These are phyloP conservation scores for Clepsis dumicolana DNA, from an alignment of 2,888 invertebrate species.

Conservation along the genomic window DNA sequence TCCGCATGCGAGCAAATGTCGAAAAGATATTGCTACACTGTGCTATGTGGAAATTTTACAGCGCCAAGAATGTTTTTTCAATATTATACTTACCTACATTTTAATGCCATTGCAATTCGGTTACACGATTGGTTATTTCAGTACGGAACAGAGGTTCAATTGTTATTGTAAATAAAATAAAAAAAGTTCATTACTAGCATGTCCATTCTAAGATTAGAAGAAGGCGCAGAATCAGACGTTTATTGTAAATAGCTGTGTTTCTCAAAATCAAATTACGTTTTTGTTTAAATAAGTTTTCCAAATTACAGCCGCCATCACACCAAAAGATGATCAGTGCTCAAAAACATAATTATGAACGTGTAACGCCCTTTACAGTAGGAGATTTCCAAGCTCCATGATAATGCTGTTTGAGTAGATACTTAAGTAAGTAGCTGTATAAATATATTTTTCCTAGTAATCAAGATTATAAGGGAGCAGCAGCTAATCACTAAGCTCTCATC, in stretches of 20 bases:
- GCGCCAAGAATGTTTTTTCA: background rate
- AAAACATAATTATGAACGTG: too few species aligned
- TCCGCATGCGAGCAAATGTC: constrained; percentile 20
- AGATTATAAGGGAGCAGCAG: constrained; percentile 9
- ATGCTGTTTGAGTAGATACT: background rate
- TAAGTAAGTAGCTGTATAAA: background rate
- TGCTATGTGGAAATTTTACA: background rate
- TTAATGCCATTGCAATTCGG: background rate
- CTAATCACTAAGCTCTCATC: constrained; percentile 34
- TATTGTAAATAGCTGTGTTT: too few species aligned
- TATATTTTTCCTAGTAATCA: background rate
- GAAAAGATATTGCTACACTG: constrained; percentile 13
- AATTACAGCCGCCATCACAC: too few species aligned
- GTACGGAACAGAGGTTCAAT: background rate
- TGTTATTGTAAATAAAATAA: too few species aligned
- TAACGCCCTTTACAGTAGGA: too few species aligned
- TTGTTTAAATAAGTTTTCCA: too few species aligned
- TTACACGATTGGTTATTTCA: background rate
- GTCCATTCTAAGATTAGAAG: too few species aligned
- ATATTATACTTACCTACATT: background rate
- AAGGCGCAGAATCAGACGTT: too few species aligned
- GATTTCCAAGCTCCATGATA: background rate
- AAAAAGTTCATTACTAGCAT: too few species aligned
- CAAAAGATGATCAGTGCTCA: too few species aligned
- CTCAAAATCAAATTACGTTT: too few species aligned